Evolutionary conservation across 2,113 vertebrate genomes (phyloP).

Genomic region (Perognathus longimembris): DNA sequence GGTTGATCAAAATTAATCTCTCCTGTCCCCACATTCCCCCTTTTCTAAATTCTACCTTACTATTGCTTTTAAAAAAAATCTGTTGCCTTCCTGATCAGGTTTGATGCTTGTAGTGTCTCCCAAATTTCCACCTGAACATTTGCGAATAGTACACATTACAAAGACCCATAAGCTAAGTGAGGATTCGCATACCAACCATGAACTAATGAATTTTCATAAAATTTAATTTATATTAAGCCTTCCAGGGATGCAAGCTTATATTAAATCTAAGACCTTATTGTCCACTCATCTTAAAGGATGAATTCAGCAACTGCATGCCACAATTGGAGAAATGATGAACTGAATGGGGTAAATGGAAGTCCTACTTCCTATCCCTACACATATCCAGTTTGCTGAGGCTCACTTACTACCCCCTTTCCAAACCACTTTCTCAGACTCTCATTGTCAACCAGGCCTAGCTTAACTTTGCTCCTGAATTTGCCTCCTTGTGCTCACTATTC

Average conservation of each 20-base stretch:
- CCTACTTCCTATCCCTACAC: neutral
- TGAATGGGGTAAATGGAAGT: neutral
- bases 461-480: neutral
- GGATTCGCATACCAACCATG: neutral
- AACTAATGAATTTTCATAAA: conserved; percentile 42
- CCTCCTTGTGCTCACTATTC: neutral
- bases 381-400: neutral
- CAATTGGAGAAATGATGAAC: neutral
- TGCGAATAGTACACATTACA: neutral
- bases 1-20: conserved; percentile 46
- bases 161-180: neutral
- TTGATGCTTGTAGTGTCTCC: conserved; percentile 22
- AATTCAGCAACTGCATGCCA: fast-evolving
- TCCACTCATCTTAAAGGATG: neutral
- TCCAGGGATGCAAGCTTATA: conserved; percentile 4
- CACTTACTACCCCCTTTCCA: neutral
- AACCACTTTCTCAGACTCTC: neutral
- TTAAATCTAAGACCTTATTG: conserved; percentile 13
- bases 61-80: conserved; percentile 49
- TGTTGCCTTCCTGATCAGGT: conserved; percentile 41
- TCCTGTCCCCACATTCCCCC: neutral
- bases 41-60: conserved; percentile 53
- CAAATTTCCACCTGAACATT: conserved; percentile 42
- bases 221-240: conserved; percentile 6
- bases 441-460: neutral